These are phyloP conservation scores for Monochamus alternatus DNA, from an alignment of 2,888 invertebrate species.

Conservation along the genomic window DNA sequence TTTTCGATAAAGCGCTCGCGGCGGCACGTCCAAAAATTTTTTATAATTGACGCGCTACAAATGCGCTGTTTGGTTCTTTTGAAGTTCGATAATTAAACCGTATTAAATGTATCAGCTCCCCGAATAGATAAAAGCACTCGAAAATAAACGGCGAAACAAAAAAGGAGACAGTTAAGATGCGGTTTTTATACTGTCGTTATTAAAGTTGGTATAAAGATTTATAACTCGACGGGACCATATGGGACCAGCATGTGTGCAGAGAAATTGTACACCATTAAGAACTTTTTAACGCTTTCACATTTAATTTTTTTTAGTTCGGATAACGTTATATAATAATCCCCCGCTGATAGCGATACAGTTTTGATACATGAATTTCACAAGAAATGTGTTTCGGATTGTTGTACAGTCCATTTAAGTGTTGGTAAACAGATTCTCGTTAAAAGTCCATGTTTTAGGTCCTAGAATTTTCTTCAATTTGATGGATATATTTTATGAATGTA, in stretches of 20 bases:
- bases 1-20: neutral
- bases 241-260: slow-evolving; percentile 36
- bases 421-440: too few species aligned
- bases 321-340: slow-evolving; percentile 40
- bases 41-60: slow-evolving; percentile 46
- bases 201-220: slow-evolving; percentile 45
- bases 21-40: slow-evolving; percentile 42
- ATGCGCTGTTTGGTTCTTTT: slow-evolving; percentile 44
- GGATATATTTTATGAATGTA: too few species aligned
- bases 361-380: neutral
- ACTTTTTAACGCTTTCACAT: slow-evolving; percentile 34
- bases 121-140: slow-evolving; percentile 41
- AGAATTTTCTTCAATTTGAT: too few species aligned
- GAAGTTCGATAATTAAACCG: slow-evolving; percentile 46
- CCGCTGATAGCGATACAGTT: slow-evolving; percentile 38
- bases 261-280: slow-evolving; percentile 35
- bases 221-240: slow-evolving; percentile 32
- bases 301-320: slow-evolving; percentile 22
- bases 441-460: too few species aligned
- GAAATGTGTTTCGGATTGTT: too few species aligned
- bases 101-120: slow-evolving; percentile 46
- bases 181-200: slow-evolving; percentile 45
- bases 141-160: slow-evolving; percentile 45
- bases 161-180: slow-evolving; percentile 36
- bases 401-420: too few species aligned